Conservation (phyloP, 2,113 vertebrate species). For the Lanius collurio region DNA sequence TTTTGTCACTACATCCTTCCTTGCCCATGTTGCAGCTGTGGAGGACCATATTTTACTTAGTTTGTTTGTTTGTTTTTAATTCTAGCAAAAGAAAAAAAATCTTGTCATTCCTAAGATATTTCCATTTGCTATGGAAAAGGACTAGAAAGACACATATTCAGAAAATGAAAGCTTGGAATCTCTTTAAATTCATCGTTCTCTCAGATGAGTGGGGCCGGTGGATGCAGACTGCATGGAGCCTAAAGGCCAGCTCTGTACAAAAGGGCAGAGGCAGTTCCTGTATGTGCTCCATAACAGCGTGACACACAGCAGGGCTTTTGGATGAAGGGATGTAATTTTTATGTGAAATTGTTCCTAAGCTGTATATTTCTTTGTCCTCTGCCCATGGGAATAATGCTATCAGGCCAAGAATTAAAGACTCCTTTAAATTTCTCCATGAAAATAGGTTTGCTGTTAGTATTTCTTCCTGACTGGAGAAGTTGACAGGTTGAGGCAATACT, state of each 20-base stretch:
- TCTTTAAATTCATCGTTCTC: background rate
- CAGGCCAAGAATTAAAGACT: slow-evolving; percentile 24
- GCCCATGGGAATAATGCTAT: slow-evolving; percentile 25
- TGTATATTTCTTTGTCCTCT: slow-evolving; percentile 54
- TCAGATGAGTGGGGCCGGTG: slow-evolving; percentile 2
- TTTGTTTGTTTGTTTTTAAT: background rate
- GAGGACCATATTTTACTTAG: background rate
- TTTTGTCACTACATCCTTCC: background rate
- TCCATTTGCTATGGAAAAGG: background rate
- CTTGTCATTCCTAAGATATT: background rate
- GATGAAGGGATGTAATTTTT: slow-evolving; percentile 42
- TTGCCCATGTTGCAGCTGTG: background rate
- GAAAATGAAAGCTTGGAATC: background rate
- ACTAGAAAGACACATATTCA: background rate
- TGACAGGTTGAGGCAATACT: slow-evolving; percentile 41
- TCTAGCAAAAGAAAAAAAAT: background rate
- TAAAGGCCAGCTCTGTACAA: slow-evolving; percentile 59
- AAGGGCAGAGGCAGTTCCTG: slow-evolving; percentile 70
- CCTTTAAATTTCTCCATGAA: slow-evolving; percentile 38
- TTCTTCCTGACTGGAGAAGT: slow-evolving; percentile 1
- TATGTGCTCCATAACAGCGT: slow-evolving; percentile 1
- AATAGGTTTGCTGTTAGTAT: slow-evolving; percentile 18
- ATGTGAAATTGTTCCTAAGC: slow-evolving; percentile 37
- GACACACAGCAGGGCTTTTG: slow-evolving; percentile 39
- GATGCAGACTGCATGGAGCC: slow-evolving; percentile 62